Percentiles rank a stretch among this genome's conserved stretches.
Evolutionary conservation across 2,797 vertebrate species (phyloP).

Genomic region (Heterohyrax brucei): DNA sequence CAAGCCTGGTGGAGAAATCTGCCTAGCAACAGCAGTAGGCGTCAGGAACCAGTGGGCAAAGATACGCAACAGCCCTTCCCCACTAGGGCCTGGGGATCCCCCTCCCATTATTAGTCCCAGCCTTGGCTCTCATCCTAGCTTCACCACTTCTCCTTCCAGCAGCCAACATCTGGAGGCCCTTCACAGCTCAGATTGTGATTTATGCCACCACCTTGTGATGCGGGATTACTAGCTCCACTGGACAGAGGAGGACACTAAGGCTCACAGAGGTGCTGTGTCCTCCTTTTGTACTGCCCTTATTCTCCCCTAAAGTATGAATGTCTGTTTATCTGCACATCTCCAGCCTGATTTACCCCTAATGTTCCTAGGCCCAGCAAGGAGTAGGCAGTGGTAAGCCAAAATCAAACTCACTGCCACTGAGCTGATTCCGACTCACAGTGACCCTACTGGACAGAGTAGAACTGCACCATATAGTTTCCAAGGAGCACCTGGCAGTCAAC

Average conservation of each 20-base stretch:
- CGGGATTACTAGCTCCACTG: neutral
- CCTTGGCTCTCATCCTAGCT: neutral
- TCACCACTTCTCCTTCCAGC: neutral
- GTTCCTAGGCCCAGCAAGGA: neutral
- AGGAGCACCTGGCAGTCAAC: too few relatives aligned
- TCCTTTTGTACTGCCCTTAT: too few relatives aligned
- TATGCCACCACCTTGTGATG: fast-evolving
- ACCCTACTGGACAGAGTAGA: too few relatives aligned
- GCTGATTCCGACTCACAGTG: too few relatives aligned
- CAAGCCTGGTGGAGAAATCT: slow-evolving; percentile 80
- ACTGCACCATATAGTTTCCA: too few relatives aligned
- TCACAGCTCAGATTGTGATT: neutral
- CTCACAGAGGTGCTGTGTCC: neutral
- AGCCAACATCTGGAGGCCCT: neutral
- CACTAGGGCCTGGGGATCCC: neutral
- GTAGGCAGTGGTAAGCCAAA: neutral
- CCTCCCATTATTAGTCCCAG: neutral
- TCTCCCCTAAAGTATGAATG: neutral
- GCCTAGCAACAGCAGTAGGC: slow-evolving; percentile 84
- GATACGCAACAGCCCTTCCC: neutral
- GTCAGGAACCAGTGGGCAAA: neutral
- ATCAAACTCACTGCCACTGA: too few relatives aligned
- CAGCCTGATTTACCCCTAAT: neutral
- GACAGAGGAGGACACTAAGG: neutral
- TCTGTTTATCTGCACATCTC: neutral